Evolutionary conservation across 2,888 invertebrate species (phyloP), one percentile per base, ranked within the genome.

Genomic region (Sminthurinus aureus): DNA sequence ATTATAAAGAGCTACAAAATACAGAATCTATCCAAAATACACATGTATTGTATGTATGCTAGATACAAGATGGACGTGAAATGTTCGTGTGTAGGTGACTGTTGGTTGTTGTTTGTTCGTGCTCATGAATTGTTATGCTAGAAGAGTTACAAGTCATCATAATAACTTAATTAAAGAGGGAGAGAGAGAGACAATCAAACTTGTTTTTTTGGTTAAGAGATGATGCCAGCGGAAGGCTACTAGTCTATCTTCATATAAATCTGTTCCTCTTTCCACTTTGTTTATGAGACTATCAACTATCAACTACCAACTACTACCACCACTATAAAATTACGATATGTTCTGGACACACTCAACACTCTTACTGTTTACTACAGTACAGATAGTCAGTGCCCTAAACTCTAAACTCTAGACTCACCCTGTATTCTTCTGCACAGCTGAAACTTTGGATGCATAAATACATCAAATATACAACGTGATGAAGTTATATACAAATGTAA

Each of bases 91-190:
- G 71, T 71, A 71, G 71, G 71, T 24, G 71, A 71, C 71, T 18
- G 11, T 11, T 67, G 2, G 8, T n/a, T 13, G n/a, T 38, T 38
- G 67, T 24, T 71, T 71, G 24, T 24, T 71, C 20, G 71, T 24
- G 15, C 71, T 24, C 71, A 24, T 77, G 22, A 58, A 52, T 77
- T 79, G 79, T 20, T 67, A 81, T 64, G 80, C 80, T 71, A 81
- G 15, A 71, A 73, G 51, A n/a, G 52, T 81, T 79, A 18, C 22
- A 69, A 69, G 80, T 81, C 79, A 80, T 79, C 84, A 79, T 84
- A 84, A 84, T 84, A 84, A 84, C 84, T 84, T 84, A 84, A 84
- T 84, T 84, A 84, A 79, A 79, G 78, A 84, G 81, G 71, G 81
- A 58, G 58, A 82, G 76, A 81, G 81, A 77, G 81, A 82, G 76